A percentile compares a stretch with the other conserved stretches of the same genome.
Conservation (phyloP, 2,113 vertebrate genomes). For the Sphyrna mokarran region DNA sequence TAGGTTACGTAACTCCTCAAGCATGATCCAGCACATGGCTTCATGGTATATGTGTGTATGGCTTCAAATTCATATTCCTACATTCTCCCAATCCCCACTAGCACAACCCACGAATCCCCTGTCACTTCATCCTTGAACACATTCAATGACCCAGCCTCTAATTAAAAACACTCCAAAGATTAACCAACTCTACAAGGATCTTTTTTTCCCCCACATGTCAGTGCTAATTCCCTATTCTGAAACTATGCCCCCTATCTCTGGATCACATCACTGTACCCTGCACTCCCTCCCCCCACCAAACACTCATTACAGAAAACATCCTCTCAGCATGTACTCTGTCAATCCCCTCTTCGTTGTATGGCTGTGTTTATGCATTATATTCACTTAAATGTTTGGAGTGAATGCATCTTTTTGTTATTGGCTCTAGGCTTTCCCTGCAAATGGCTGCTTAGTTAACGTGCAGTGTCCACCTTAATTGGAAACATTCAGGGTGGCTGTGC, state of each 20-base stretch:
- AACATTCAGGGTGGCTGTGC: not conserved
- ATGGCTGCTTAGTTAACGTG: not conserved
- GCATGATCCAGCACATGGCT: not conserved
- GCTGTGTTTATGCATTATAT: not conserved
- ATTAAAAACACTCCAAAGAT: not conserved
- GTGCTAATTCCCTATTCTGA: not conserved
- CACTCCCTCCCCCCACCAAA: no score
- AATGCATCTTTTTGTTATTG: not conserved
- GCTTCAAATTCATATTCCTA: not conserved
- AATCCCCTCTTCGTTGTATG: no score
- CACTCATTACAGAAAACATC: no score
- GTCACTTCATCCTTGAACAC: not conserved
- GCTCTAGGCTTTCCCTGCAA: not conserved
- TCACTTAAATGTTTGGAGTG: not conserved
- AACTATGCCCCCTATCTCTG: not conserved
- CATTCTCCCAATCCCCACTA: no score
- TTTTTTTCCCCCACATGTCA: not conserved
- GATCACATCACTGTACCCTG: not conserved
- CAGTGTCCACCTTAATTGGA: not conserved
- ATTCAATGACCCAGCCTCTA: not conserved
- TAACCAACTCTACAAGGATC: no score
- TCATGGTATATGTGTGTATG: not conserved
- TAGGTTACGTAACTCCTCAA: not conserved
- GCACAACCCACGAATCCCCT: not conserved
- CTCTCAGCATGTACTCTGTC: no score